Base-by-base conservation (phyloP, 2,113 vertebrate species). In the Penelope pileata region DNA sequence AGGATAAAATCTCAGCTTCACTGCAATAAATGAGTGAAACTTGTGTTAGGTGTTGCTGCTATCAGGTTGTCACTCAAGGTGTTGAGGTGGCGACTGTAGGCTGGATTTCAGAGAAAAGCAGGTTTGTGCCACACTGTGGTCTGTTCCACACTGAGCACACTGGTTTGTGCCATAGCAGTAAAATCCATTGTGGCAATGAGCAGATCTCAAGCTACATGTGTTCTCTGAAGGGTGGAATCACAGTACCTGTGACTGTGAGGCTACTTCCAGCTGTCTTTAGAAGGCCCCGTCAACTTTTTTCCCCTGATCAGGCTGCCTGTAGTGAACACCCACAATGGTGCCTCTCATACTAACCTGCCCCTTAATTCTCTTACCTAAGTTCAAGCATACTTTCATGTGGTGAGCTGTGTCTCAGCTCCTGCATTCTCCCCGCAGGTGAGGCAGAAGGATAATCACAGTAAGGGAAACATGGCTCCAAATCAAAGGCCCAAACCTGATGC, bases 61-160 rank as follows among this genome's bases (percentile, higher is more conserved):
- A 34, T 56, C 48, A 60, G n/a, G 30, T 32, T 73, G 42, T 48
- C 19, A 29, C 3, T 54, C 38, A 19, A 73, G 54, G 50, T 4
- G 11, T 40, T 81, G 47, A 62, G 64, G 56, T 63, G 27, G 10
- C 54, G 54, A 21, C 42, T 74, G 15, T 11, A 67, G 32, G 13
- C 17, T 74, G 24, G 29, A 53, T 50, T 62, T 76, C 34, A 45
- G 51, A 70, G 45, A 34, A 77, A 83, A 91, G 53, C 4, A 73
- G n/a, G 14, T 54, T 59, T 86, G 45, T 50, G 29, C 7, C 66
- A 48, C 60, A 5, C 4, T 51, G 30, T 26, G 60, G 1, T 40
- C 40, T 83, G 16, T 53, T 50, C 13, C 40, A 48, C 2, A 2
- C 40, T 13, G 15, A 3, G 22, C 26, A 14, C 2, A 0, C 9